Percentiles rank a stretch among this genome's conserved stretches.
Evolutionary conservation across 35 echinoderm and acorn worm genomes (phyloP).

Genomic region (Apostichopus californicus): DNA sequence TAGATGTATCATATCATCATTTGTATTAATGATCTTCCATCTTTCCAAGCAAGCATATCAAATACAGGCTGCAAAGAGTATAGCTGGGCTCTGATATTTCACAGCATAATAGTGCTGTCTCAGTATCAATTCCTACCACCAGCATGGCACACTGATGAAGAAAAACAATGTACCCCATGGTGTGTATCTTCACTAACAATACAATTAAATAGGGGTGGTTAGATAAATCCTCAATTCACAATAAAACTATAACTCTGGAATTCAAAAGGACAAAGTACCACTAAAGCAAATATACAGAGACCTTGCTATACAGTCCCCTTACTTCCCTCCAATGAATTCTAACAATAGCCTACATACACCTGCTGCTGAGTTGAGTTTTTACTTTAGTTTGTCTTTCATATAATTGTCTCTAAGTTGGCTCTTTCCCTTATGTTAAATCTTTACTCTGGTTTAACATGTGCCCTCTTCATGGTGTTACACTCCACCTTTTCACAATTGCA

Average conservation of each 20-base stretch:
- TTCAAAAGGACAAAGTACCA: not conserved
- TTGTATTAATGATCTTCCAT: too few species aligned
- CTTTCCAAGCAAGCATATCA: too few species aligned
- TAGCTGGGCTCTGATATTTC: too few species aligned
- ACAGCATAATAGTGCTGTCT: too few species aligned
- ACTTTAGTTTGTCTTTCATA: not conserved
- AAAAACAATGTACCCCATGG: too few species aligned
- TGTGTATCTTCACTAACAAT: not conserved
- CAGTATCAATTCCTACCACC: too few species aligned
- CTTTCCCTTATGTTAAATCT: not conserved
- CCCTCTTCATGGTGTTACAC: not conserved
- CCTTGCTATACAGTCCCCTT: not conserved
- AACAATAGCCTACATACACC: not conserved
- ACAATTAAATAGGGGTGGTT: not conserved
- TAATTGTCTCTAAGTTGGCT: not conserved
- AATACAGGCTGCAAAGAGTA: too few species aligned
- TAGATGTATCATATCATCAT: too few species aligned
- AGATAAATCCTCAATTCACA: not conserved
- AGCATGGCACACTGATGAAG: too few species aligned
- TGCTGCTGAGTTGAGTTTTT: not conserved
- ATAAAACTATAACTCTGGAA: not conserved
- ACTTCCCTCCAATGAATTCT: not conserved
- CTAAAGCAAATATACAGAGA: not conserved
- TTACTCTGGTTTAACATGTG: not conserved
- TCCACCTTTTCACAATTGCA: not conserved